Evolutionary conservation across 2,797 vertebrate genomes (phyloP), one percentile per base, ranked within the genome.

Genomic region (Siniperca obscura): DNA sequence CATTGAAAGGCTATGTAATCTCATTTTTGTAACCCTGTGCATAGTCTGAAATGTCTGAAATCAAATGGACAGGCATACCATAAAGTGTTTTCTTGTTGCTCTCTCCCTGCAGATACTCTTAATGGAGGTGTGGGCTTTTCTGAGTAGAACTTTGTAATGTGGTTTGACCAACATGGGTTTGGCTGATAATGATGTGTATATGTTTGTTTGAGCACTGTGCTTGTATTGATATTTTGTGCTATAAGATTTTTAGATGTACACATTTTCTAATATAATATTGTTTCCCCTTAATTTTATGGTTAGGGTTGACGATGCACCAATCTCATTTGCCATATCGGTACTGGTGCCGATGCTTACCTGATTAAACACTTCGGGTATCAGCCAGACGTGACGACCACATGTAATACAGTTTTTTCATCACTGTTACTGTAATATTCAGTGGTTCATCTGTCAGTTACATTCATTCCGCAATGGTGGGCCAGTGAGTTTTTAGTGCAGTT

Each of bases 1-100:
- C 65, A 36, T 34, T 80, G 60, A 81, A 74, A 70, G 34, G n/a
- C 78, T 72, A 27, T 77, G 67, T 85, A 77, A 87, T 88, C 52
- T 81, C 16, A 78, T 78, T 74, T 86, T 48, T 78, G 27, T 75
- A 62, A 68, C 67, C 69, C 73, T 59, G 17, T 12, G 59, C 59
- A 60, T 30, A 46, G 52, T 87, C 27, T 84, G 40, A 65, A 62
- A 78, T 66, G 70, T 80, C 46, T 67, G 38, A 79, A 86, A 89
- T 85, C 61, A 71, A 74, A 69, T 50, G 52, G 78, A 82, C 67
- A 76, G 61, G 65, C 73, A 30, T 70, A 22, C 19, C 50, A 65
- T 61, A 44, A 67, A 19, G 14, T 56, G 3, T 46, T 48, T 48
- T 50, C 30, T 53, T 36, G 44, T 65, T 30, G 25, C 50, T 34